phyloP scores from a whole-genome alignment of 2,113 vertebrate species.

The Equus przewalskii region DNA sequence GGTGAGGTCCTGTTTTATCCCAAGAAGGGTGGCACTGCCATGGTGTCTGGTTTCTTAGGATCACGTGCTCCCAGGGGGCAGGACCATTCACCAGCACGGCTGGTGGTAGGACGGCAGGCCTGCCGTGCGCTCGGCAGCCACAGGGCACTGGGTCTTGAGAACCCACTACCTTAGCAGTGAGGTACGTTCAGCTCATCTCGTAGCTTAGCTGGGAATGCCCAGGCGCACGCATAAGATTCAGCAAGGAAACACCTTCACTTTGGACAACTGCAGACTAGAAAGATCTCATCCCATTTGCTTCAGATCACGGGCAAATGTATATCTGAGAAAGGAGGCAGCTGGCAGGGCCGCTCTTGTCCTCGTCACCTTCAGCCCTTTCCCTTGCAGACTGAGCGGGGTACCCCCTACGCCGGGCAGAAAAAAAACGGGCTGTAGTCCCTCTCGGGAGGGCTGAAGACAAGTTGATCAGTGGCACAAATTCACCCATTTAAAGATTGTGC shows the following conservation, averaged over 20 bases:
- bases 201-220: not conserved
- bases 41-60: not conserved
- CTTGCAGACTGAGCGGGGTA: accelerated
- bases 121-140: accelerated
- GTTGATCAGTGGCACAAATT: accelerated
- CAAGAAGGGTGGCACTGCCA: accelerated
- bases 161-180: accelerated
- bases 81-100: not conserved
- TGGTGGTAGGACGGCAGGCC: accelerated
- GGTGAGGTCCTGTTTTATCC: too few relatives aligned
- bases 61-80: not conserved
- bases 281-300: accelerated
- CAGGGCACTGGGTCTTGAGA: not conserved
- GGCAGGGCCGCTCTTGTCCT: not conserved
- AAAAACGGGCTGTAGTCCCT: not conserved
- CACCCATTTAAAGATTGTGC: accelerated
- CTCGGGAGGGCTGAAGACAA: not conserved
- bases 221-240: not conserved
- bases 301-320: accelerated
- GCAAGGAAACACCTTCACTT: too few relatives aligned
- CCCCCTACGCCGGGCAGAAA: accelerated
- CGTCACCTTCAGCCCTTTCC: too few relatives aligned
- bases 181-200: not conserved
- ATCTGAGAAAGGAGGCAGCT: not conserved
- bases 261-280: not conserved